Conservation (phyloP, 2,797 vertebrate species). For the Coccyzus lansbergi region DNA sequence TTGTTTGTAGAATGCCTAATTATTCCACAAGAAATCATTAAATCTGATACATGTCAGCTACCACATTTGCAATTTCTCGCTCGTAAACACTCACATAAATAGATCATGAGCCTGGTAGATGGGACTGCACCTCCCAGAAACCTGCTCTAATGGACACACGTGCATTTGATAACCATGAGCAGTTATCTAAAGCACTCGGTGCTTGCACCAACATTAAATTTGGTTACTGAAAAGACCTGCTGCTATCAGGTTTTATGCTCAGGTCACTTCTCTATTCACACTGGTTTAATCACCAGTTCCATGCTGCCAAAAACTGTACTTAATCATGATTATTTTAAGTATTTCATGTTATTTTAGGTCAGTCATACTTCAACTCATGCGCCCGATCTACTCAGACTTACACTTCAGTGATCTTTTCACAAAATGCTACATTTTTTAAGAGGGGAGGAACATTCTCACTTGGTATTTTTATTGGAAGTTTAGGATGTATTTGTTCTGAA, state of each 20-base stretch:
- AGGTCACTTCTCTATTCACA: not conserved
- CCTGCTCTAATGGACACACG: not conserved
- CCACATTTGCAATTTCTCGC: not conserved
- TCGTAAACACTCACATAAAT: not conserved
- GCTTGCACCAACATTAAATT: not conserved
- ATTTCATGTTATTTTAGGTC: not conserved
- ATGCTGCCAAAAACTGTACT: not conserved
- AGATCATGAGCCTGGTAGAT: not conserved
- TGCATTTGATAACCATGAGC: not conserved
- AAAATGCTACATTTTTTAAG: not conserved
- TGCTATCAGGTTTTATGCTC: not conserved
- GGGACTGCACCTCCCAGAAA: not conserved
- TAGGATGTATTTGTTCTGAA: not conserved
- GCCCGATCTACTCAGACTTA: not conserved
- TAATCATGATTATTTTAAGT: not conserved
- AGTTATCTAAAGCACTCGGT: not conserved
- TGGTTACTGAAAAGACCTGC: not conserved
- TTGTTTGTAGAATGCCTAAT: not conserved
- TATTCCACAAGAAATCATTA: not conserved
- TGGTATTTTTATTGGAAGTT: not conserved
- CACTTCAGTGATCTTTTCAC: not conserved
- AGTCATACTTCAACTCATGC: not conserved
- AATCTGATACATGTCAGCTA: not conserved
- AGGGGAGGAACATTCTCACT: rapidly evolving
- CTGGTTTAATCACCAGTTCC: not conserved